A percentile compares a stretch with the other conserved stretches of the same genome.
Evolutionary conservation across 2,888 invertebrate genomes (phyloP).

Genomic region (Nephrotoma flavescens): DNA sequence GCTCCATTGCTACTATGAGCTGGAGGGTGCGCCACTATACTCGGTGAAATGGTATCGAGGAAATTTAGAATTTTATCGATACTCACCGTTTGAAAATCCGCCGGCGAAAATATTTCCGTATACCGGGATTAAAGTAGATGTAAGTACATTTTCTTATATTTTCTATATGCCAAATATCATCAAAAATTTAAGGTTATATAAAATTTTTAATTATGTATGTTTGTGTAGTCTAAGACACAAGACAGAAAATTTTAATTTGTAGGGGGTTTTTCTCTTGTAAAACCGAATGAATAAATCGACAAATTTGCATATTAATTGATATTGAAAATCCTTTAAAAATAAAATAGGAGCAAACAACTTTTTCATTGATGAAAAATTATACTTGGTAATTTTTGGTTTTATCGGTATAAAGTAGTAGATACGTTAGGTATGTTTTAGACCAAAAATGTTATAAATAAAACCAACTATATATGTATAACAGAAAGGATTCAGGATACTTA

Average conservation of each 20-base stretch:
- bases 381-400: not conserved
- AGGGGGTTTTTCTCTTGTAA: not conserved
- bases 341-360: not conserved
- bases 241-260: not conserved
- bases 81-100: constrained; percentile 47
- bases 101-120: constrained; percentile 49
- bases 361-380: not conserved
- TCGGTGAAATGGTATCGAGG: constrained; percentile 57
- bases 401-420: not conserved
- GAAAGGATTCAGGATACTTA: not conserved
- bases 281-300: not conserved
- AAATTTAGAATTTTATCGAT: constrained; percentile 51
- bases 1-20: constrained; percentile 44
- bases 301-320: not conserved
- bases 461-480: not conserved
- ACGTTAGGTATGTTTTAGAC: not conserved
- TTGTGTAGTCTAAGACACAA: not conserved
- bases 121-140: constrained; percentile 50
- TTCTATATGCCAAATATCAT: not conserved
- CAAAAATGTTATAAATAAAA: not conserved
- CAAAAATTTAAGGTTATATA: not conserved
- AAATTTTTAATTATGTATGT: not conserved
- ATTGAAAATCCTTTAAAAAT: not conserved
- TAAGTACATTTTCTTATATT: constrained; percentile 31
- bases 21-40: constrained; percentile 51